These are phyloP conservation scores for Drosophila sucinea DNA, from an alignment of 1,140 invertebrate species.

Conservation along the genomic window DNA sequence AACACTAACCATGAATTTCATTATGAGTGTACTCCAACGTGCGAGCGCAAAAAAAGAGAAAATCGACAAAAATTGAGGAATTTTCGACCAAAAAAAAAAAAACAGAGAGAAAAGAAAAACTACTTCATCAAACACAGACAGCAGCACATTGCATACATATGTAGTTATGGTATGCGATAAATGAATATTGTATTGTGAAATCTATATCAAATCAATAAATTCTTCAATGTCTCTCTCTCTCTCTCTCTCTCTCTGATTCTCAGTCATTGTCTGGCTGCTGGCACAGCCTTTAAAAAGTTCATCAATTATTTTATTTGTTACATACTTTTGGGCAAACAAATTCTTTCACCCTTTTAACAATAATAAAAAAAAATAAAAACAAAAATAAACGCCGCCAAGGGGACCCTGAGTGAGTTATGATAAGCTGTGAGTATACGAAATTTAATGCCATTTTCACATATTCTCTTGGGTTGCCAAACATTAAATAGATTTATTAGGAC, in stretches of 20 bases:
- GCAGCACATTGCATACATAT: neutral
- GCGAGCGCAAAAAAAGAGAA: slow-evolving; percentile 7
- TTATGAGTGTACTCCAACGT: slow-evolving; percentile 14
- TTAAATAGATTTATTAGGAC: slow-evolving; percentile 54
- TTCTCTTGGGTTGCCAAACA: slow-evolving; percentile 29
- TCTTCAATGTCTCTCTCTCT: neutral
- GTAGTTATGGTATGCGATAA: neutral
- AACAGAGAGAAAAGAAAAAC: neutral
- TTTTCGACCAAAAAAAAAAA: slow-evolving; percentile 17
- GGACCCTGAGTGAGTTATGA: slow-evolving; percentile 19
- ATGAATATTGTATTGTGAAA: neutral
- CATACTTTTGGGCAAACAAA: slow-evolving; percentile 12
- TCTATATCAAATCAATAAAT: slow-evolving; percentile 3
- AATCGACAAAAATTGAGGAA: slow-evolving; percentile 32
- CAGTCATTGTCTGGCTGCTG: neutral
- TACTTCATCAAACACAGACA: slow-evolving; percentile 3
- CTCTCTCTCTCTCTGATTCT: neutral
- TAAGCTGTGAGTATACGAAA: neutral
- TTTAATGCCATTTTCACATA: neutral
- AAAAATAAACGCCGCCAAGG: slow-evolving; percentile 4
- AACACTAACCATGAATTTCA: slow-evolving; percentile 45
- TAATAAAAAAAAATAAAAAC: neutral
- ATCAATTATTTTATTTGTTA: neutral
- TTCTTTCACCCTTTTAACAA: slow-evolving; percentile 5
- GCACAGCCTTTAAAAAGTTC: neutral